Percentiles rank a stretch among this genome's conserved stretches.
phyloP scores from a whole-genome alignment of 2,797 vertebrate species.

The Siniperca undulata region DNA sequence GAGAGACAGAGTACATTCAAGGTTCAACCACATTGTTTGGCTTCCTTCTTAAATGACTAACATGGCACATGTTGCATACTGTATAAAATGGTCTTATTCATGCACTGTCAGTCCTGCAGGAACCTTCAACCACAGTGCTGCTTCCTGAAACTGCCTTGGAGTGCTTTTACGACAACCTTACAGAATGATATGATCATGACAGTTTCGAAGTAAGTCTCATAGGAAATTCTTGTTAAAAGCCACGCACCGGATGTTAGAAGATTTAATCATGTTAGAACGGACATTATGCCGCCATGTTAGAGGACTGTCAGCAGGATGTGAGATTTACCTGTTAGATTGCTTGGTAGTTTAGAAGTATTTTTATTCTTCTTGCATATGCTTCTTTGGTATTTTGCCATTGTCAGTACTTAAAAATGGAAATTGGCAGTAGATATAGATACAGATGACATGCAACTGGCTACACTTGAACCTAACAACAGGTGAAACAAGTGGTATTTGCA shows the following conservation, averaged over 20 bases:
- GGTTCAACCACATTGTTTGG: background rate
- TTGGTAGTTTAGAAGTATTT: background rate
- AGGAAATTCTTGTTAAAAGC: background rate
- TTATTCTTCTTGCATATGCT: background rate
- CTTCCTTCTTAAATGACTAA: too few species aligned
- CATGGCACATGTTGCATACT: too few species aligned
- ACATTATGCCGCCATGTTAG: too few species aligned
- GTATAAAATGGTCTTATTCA: background rate
- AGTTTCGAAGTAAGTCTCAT: background rate
- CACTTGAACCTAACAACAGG: background rate
- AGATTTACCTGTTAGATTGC: background rate
- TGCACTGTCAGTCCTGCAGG: background rate
- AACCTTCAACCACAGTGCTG: background rate
- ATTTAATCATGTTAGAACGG: background rate
- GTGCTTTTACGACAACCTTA: rapidly evolving
- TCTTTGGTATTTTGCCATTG: background rate
- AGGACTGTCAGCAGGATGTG: background rate
- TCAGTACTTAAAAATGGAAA: background rate
- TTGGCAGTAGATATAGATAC: background rate
- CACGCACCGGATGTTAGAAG: background rate
- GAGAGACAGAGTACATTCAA: slow-evolving; percentile 7
- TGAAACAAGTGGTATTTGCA: too few species aligned
- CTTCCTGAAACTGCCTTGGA: background rate
- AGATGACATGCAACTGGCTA: background rate
- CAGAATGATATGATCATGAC: background rate